phyloP scores from a whole-genome alignment of 2,113 vertebrate species.

The Thunnus maccoyii region DNA sequence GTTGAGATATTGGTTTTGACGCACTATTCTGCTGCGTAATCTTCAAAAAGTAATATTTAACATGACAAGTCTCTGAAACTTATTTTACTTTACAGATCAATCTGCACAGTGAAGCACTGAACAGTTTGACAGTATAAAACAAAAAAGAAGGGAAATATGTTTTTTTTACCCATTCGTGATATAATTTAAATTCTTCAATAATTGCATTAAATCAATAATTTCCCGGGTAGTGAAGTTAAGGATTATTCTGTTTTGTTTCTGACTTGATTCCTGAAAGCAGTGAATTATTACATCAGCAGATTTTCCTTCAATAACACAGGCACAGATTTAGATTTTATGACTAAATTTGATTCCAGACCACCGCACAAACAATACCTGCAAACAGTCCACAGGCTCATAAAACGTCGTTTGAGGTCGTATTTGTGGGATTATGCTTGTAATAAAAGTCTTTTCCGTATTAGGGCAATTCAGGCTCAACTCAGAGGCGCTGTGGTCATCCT shows the following conservation, averaged over 20 bases:
- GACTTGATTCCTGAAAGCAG: background rate
- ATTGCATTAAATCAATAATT: background rate
- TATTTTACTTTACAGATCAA: background rate
- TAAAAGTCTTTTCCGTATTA: slow-evolving; percentile 88
- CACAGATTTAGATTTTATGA: slow-evolving; percentile 30
- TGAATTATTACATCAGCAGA: slow-evolving; percentile 18
- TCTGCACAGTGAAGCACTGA: background rate
- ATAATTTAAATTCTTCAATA: background rate
- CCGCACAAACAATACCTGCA: slow-evolving; percentile 42
- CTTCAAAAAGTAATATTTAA: background rate
- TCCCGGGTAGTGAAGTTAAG: background rate
- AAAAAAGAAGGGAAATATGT: background rate
- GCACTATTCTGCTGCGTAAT: background rate
- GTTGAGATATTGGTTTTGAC: slow-evolving; percentile 12
- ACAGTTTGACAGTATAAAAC: background rate
- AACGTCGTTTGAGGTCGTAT: slow-evolving; percentile 90
- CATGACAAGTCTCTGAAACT: slow-evolving; percentile 1
- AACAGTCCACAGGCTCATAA: slow-evolving; percentile 83
- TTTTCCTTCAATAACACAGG: background rate
- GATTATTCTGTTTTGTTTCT: background rate
- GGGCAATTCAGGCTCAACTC: slow-evolving; percentile 68
- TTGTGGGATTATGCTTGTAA: slow-evolving; percentile 90
- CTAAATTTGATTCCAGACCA: slow-evolving; percentile 34
- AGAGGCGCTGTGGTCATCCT: slow-evolving; percentile 78
- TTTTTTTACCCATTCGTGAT: background rate